Evolutionary conservation across 2,113 vertebrate genomes (phyloP), one percentile per base, ranked within the genome.

Genomic region (Callospermophilus lateralis): DNA sequence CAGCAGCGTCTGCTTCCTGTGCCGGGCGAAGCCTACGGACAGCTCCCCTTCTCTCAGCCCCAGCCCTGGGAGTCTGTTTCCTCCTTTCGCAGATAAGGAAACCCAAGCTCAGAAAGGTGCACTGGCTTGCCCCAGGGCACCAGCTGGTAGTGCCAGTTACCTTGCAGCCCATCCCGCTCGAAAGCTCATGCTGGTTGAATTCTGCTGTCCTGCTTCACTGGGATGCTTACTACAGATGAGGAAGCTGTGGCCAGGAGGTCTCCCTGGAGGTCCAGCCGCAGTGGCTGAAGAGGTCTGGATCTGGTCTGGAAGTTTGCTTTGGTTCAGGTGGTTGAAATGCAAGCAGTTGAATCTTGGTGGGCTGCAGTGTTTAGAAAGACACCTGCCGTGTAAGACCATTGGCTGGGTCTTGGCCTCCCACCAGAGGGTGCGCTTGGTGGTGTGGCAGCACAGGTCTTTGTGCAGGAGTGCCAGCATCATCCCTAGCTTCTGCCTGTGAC

Each of bases 141-240:
- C 10, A 17, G 55, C 48, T 2, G 15, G 42, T 32, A 16, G 28
- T 39, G 89, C 51, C 48, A 72, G 19, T 39, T 39, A 12, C 2
- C 39, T 0, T 8, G 28, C 16, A 0, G 19, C 3, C 65, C 11
- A 0, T 42, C 67, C 48, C 2, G 2, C 22, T 58, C 32, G 0
- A 7, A 65, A 48, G 55, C 55, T 42, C 19, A 0, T 32, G 39
- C 37, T 37, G 16, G 0, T 10, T 24, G n/a, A 51, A 16, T 42
- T 81, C 77, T 39, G 24, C 76, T 10, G 0, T 10, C 37, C 45
- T 12, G 8, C 42, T 13, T 70, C 39, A 28, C 68, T 11, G 26
- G 45, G 68, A 1, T 6, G 42, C 24, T 63, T 68, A 42, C 30
- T 42, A 24, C 37, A 42, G 85, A 55, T 24, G 61, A 88, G 73